Base-by-base conservation (phyloP, 2,113 vertebrate species). In the Rhinolophus ferrumequinum region DNA sequence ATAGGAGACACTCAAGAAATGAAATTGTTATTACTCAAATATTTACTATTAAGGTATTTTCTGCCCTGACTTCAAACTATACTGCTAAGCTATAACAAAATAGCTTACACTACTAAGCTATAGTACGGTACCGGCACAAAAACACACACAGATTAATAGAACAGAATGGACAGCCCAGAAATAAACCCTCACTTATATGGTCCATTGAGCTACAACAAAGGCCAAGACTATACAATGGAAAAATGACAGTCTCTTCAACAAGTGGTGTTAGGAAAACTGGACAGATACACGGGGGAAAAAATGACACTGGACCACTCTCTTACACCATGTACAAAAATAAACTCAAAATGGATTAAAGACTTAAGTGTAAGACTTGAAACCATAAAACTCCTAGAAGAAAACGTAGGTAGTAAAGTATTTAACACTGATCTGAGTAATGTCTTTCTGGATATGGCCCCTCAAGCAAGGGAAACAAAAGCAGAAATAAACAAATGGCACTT, bases 11-110 rank as follows among this genome's bases (percentile, higher is more conserved):
- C 41, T 88, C 8, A 60, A 82, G 83, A 62, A 88, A 88, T 56
- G 24, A 58, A 92, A 86, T 28, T 41, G 35, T 84, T 33, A 58
- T 79, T 79, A 38, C n/a, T 83, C 69, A 93, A 44, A 47, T 79
- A 84, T 79, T 89, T 93, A 84, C 28, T 28, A 19, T 38, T 73
- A 80, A 86, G 77, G n/a, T 54, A 84, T 47, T 60, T 93, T 88
- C 33, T 84, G 35, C 38, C 58, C 38, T 83, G 18, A 83, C 30
- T 83, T 21, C 80, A 83, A 64, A 83, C 38, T 21, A 22, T 47
- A 47, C 38, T 38, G 26, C 38, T 41, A 83, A 47, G 62, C 28
- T 83, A 22, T 14, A 64, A 47, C 41, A 47, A 83, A 83, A 64
- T 38, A 44, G 41, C 41, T 44, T 21, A 33, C 33, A 47, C 38